A percentile compares a stretch with the other conserved stretches of the same genome.
phyloP scores from a whole-genome alignment of 1,140 invertebrate species.

The Drosophila funebris region DNA sequence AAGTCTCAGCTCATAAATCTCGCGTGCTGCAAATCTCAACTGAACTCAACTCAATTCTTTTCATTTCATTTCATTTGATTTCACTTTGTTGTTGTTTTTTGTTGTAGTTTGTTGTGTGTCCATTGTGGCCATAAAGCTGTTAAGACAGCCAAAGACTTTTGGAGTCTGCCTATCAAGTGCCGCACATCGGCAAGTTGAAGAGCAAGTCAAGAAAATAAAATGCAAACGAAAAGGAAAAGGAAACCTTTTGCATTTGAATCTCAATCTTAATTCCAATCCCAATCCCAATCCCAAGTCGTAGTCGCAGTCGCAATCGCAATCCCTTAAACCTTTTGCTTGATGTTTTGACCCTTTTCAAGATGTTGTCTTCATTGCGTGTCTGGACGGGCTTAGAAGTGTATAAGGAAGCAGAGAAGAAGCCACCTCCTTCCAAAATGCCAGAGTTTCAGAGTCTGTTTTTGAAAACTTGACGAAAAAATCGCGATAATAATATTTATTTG shows the following conservation, averaged over 20 bases:
- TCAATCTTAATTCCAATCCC: slow-evolving; percentile 41
- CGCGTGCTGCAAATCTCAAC: slow-evolving; percentile 63
- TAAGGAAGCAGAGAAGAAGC: slow-evolving; percentile 55
- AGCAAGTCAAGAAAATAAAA: slow-evolving; percentile 18
- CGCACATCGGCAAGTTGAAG: slow-evolving; percentile 49
- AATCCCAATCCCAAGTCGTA: slow-evolving; percentile 28
- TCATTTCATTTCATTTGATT: slow-evolving; percentile 58
- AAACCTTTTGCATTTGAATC: slow-evolving; percentile 68
- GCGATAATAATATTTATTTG: slow-evolving; percentile 78
- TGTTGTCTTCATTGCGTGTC: slow-evolving; percentile 80
- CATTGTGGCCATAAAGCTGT: slow-evolving; percentile 55
- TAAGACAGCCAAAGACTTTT: slow-evolving; percentile 51
- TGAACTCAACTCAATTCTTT: slow-evolving; percentile 22
- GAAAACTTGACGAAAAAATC: slow-evolving; percentile 53
- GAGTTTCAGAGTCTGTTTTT: background rate
- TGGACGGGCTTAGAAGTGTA: slow-evolving; percentile 48
- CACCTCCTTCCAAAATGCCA: slow-evolving; percentile 34
- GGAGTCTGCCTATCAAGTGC: slow-evolving; percentile 55
- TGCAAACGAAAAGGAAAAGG: slow-evolving; percentile 11
- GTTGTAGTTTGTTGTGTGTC: slow-evolving; percentile 30
- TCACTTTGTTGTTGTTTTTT: slow-evolving; percentile 37
- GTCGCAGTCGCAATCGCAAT: slow-evolving; percentile 30
- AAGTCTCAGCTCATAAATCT: slow-evolving; percentile 76
- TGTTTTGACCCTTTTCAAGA: slow-evolving; percentile 81
- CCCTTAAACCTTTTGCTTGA: slow-evolving; percentile 56